These are phyloP conservation scores for Calyptomena viridis DNA, from an alignment of 2,113 vertebrate species.

Conservation along the genomic window DNA sequence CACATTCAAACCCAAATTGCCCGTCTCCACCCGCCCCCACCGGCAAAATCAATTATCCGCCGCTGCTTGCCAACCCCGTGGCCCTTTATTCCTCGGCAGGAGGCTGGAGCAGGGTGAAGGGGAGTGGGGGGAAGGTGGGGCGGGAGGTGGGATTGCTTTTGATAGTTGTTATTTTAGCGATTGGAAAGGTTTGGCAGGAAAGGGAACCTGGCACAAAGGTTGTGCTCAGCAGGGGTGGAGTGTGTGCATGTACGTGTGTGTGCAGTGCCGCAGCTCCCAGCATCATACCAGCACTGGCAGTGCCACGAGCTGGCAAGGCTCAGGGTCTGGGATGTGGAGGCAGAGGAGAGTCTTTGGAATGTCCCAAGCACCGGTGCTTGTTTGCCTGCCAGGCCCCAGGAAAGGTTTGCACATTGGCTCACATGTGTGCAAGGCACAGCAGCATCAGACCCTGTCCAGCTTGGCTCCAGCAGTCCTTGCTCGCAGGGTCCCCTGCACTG, in stretches of 20 bases:
- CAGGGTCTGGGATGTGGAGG: rapidly evolving
- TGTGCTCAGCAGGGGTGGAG: not conserved
- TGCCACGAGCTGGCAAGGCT: not conserved
- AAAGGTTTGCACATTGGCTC: not conserved
- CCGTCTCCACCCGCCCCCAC: conserved; percentile 36
- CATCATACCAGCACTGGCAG: rapidly evolving
- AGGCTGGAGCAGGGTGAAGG: not conserved
- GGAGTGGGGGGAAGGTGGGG: not conserved
- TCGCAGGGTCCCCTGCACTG: not conserved
- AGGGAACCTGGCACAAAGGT: conserved; percentile 28
- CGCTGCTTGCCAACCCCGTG: not conserved
- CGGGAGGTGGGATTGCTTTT: conserved; percentile 15
- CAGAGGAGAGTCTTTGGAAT: not conserved
- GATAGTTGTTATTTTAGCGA: conserved; percentile 29
- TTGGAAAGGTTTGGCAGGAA: conserved; percentile 14
- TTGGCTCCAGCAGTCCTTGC: not conserved
- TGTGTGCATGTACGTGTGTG: rapidly evolving
- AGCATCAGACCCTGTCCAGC: not conserved
- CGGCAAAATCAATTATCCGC: conserved; percentile 45
- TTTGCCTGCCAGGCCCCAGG: not conserved
- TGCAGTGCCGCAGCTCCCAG: not conserved
- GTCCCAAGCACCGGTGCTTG: rapidly evolving
- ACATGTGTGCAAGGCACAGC: rapidly evolving
- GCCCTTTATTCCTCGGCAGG: conserved; percentile 38
- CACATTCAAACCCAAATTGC: conserved; percentile 60